Base-by-base conservation (phyloP, 2,888 invertebrate species). In the Acanthosepion pharaonis region DNA sequence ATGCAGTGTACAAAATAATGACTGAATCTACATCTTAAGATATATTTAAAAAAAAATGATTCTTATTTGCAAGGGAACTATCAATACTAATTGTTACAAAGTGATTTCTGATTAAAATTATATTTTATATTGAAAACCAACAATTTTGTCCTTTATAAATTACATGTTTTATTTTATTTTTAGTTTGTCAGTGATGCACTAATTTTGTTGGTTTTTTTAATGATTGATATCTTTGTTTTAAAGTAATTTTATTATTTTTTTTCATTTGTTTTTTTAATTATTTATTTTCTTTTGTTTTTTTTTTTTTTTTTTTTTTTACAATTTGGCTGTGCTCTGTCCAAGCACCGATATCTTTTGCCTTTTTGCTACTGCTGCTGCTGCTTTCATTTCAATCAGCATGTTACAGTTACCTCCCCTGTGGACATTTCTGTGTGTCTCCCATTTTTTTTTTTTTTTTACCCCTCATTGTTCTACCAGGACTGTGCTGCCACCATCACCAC, bases 351-450 rank as follows among this genome's bases (percentile, higher is more conserved):
- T 78, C n/a, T 78, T n/a, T n/a, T n/a, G 0, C 64, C 6, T 64
- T 78, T 78, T 78, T 78, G 78, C 78, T 78, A n/a, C 78, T 78
- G n/a, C n/a, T 78, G n/a, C n/a, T 78, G 78, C 78, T 78, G n/a
- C 59, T 33, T 78, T 78, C n/a, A 78, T 33, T 78, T n/a, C n/a
- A 33, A 15, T 33, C n/a, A 33, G 78, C 78, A 78, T 78, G 78
- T 78, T n/a, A n/a, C n/a, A n/a, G 78, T 78, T n/a, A 78, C n/a
- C 78, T 78, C 78, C 78, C 78, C n/a, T 78, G n/a, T 78, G n/a
- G 15, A 78, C n/a, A n/a, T 78, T 78, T n/a, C 5, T 78, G 0
- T 78, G 5, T 78, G n/a, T 78, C n/a, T 78, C 9, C 33, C 11
- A 4, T 9, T 78, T n/a, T 78, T n/a, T 11, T n/a, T n/a, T 78